Base-by-base conservation (phyloP, 2,888 invertebrate species). In the Rhyacophila evoluta region DNA sequence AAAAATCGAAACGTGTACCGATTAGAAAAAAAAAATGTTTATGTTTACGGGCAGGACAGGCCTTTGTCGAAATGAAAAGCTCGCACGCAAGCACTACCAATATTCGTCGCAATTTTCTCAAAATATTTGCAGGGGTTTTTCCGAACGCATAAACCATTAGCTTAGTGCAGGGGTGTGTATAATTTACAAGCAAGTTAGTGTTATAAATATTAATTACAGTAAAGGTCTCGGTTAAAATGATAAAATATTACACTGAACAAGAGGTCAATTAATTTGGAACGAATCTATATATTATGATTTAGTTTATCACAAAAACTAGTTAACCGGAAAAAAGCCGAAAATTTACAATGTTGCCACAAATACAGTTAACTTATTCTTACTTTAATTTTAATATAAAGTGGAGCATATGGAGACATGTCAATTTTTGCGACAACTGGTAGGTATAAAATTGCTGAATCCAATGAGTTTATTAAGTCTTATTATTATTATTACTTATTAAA, bases 131-230 rank as follows among this genome's bases (percentile, higher is more conserved):
- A 19, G 10, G 19, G 55, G 12, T 12, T 55, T 55, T 55, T 55
- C 25, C 55, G 10, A 55, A 55, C 55, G 55, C 55, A 55, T 55
- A 55, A 55, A 55, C 55, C 55, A 55, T 55, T 55, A 55, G 55
- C 19, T 55, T 55, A 55, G 19, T 55, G 55, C 3, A 55, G 25
- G 55, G 55, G 55, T 55, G 55, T 19, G 55, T 55, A 12, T 55
- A 25, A 55, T 55, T 55, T 55, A 55, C 8, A 19, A 19, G 25
- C 55, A 55, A 55, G 29, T 33, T 33, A 6, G 29, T 4, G 29
- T 4, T 2, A 55, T 55, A 55, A 55, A 55, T 55, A 55, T 19
- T 55, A 55, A 55, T 55, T 55, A 19, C 10, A 19, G 19, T 55
- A 10, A 55, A 19, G 19, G 19, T 5, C 15, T 55, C 55, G 19